Evolutionary conservation across 2,113 vertebrate species (phyloP), one percentile per base, ranked within the genome.

Genomic region (Phaethornis superciliosus): DNA sequence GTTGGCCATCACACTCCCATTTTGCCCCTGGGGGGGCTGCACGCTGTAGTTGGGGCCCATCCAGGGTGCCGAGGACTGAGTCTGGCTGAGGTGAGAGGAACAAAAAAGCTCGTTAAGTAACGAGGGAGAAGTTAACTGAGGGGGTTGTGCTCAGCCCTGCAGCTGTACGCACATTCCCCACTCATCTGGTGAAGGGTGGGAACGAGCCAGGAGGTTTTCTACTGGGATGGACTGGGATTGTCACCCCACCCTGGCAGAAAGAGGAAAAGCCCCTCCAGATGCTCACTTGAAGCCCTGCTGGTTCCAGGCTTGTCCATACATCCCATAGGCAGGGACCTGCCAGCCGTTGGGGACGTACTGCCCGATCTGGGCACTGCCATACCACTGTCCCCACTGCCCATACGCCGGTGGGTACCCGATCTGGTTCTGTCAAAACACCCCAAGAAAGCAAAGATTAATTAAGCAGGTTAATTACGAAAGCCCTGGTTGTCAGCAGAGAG

Each of bases 351-450:
- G 99, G 97, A 99, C 97, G 54, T 99, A 99, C 97, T 99, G 99
- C 86, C 98, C 98, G 74, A 99, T 99, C 96, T 99, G 99, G 63
- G 99, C 98, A 2, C 98, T 99, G 93, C 99, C 97, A 59, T 99
- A 99, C 98, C 99, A 99, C 97, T 99, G 99, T 37, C 99, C 99
- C 99, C 99, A 99, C 97, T 99, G 99, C 85, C 98, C 98, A 16
- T 99, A 99, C 13, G 98, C 94, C 40, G 98, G 99, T 1, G 99
- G 98, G 84, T 98, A 99, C 92, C 98, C 97, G 79, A 99, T 98
- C 97, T 99, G 99, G 98, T 98, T 99, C 96, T 99, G 99, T 98
- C 40, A 12, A 98, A 95, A 21, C 47, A 49, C 47, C 46, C 46
- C 46, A 46, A 40, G 40, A 40, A 40, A 40, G 40, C 40, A 10